Evolutionary conservation across 1,140 invertebrate genomes (phyloP), one percentile per base, ranked within the genome.

Genomic region (Drosophila ananassae): DNA sequence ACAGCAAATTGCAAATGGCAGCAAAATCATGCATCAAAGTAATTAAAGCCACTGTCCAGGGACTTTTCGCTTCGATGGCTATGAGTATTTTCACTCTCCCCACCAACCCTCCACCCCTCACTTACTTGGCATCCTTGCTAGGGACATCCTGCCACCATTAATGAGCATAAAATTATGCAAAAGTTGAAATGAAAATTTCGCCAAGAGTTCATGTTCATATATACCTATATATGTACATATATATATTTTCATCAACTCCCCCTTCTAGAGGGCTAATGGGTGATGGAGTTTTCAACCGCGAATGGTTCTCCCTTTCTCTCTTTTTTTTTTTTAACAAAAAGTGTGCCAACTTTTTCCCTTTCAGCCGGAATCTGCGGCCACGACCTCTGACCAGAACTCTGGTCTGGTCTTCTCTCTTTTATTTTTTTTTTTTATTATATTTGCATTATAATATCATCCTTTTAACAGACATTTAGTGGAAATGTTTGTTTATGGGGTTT

Each of bases 141-240:
- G 54, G 37, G 22, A 57, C 52, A 48, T 37, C 9, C 37, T 22
- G n/a, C 8, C 22, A 10, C 21, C 66, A 87, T 87, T 87, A 87
- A 87, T 87, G 73, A 87, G 83, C 79, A 87, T 72, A 82, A 82
- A 82, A 87, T 89, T 87, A 87, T 87, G 75, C 83, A 89, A 89
- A 87, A 89, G 82, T 87, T 83, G 50, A 87, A 87, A 89, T 87
- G 67, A 87, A 89, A 87, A 6, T 89, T 87, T 77, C 56, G 13
- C 66, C 60, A 46, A 63, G 63, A 79, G 72, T 76, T 66, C 30
- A 46, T 9, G 2, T 46, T 2, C 13, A 21, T 46, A 4, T 46
- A 32, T 3, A 6, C 17, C 17, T 17, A 17, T 6, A 28, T 6
- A 28, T 6, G 25, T 28, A 28, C 5, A 0, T 25, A 0, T 28